Evolutionary conservation across 1,140 invertebrate genomes (phyloP), one percentile per base, ranked within the genome.

Genomic region (Sitodiplosis mosellana): DNA sequence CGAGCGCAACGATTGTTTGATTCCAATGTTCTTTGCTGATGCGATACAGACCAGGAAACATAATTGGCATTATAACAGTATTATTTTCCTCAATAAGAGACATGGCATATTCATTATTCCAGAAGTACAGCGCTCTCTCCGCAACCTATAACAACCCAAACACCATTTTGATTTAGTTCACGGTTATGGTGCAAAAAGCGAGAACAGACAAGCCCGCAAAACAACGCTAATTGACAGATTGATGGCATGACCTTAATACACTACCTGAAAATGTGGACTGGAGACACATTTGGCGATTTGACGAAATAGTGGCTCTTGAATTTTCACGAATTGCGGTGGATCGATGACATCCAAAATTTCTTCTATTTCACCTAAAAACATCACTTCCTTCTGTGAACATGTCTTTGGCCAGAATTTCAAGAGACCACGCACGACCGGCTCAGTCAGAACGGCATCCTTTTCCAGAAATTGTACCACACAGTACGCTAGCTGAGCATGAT

Each of bases 1-100:
- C 92, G 55, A 99, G 80, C 40, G 94, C 93, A 56, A 97, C 86
- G 59, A 99, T 99, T 48, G 94, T 98, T 74, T 97, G 93, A 74
- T 99, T 99, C 95, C 95, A 99, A 69, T 99, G 95, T 68, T 96
- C 89, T 74, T 99, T 96, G 64, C 89, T 94, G 69, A 93, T 94
- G 65, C 86, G 87, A 70, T 96, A 96, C 56, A 99, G 74, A 54
- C 94, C 89, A 52, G 95, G 93, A 70, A 95, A 95, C 82, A 87
- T 86, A 49, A 94, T 90, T 50, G 87, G 87, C 83, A 91, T 83
- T 54, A 91, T 87, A 48, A 86, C 79, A 61, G 80, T 77, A 62
- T 87, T 87, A 66, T 92, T 92, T 62, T 94, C 89, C 66, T 90
- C 87, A 67, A 93, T 91, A 53, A 93, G 70, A 48, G 83, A 87